Conservation (phyloP, 2,888 invertebrate genomes). For the Caenorhabditis uteleia region DNA sequence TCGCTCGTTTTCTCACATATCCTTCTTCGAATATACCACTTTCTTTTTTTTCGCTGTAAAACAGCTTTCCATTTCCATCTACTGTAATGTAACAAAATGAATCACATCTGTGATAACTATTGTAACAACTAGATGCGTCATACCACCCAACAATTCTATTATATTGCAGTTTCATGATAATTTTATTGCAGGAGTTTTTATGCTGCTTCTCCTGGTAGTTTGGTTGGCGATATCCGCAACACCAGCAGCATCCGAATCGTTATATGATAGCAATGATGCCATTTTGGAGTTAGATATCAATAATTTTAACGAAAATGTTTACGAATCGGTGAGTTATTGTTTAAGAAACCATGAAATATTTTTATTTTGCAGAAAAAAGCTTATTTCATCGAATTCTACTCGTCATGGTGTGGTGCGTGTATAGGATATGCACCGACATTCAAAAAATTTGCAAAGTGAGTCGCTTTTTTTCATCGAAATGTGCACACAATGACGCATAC, state of each 20-base stretch:
- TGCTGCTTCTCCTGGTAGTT: constrained; percentile 37
- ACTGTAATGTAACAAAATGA: too few relatives aligned
- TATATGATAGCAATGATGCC: constrained; percentile 53
- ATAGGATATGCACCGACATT: constrained; percentile 86
- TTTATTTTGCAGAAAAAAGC: constrained; percentile 42
- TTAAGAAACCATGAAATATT: neutral
- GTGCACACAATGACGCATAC: constrained; percentile 1
- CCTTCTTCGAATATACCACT: too few relatives aligned
- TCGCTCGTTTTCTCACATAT: too few relatives aligned
- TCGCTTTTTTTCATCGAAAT: neutral
- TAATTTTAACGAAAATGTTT: constrained; percentile 59
- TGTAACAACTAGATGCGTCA: too few relatives aligned
- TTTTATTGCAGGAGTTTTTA: constrained; percentile 37
- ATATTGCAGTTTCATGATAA: too few relatives aligned
- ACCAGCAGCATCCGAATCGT: constrained; percentile 19
- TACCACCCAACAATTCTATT: too few relatives aligned
- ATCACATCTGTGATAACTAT: too few relatives aligned
- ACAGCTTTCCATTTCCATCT: too few relatives aligned
- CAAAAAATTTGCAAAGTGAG: constrained; percentile 76
- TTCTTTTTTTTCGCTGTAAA: too few relatives aligned
- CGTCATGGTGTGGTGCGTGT: constrained; percentile 95
- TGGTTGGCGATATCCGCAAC: constrained; percentile 27
- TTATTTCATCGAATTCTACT: constrained; percentile 86
- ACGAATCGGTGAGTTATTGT: constrained; percentile 50
- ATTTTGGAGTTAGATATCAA: constrained; percentile 63